These are phyloP conservation scores for Cryptoleucopteryx plumbea DNA, from an alignment of 2,113 vertebrate species.

Conservation along the genomic window DNA sequence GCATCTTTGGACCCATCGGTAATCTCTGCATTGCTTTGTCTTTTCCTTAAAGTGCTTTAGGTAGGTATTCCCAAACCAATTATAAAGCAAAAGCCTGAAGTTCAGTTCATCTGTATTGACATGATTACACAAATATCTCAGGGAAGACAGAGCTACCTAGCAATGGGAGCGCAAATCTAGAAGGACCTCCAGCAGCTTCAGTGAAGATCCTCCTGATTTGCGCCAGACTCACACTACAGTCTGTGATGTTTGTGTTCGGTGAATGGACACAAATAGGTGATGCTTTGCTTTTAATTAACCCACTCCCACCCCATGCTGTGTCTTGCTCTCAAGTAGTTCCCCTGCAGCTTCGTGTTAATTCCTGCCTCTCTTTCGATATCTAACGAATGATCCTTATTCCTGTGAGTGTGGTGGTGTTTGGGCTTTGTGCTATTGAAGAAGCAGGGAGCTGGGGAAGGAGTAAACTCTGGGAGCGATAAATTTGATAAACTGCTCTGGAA, in stretches of 20 bases:
- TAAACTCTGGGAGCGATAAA: not conserved
- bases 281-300: not conserved
- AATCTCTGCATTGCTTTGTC: not conserved
- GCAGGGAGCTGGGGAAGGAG: not conserved
- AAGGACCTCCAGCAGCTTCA: not conserved
- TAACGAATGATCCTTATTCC: not conserved
- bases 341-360: not conserved
- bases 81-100: not conserved
- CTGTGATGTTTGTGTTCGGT: not conserved
- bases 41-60: not conserved
- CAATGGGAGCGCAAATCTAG: not conserved
- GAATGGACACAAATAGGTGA: not conserved
- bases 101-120: not conserved
- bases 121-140: not conserved
- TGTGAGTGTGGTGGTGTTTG: not conserved
- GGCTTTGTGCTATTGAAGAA: not conserved
- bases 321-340: not conserved
- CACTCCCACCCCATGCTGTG: not conserved
- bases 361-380: not conserved
- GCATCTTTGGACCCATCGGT: not conserved
- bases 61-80: not conserved
- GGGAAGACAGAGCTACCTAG: not conserved
- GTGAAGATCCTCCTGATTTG: not conserved
- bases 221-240: fast-evolving
- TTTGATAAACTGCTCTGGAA: not conserved